Evolutionary conservation across 2,797 vertebrate genomes (phyloP).

Genomic region (Crax fasciolata): DNA sequence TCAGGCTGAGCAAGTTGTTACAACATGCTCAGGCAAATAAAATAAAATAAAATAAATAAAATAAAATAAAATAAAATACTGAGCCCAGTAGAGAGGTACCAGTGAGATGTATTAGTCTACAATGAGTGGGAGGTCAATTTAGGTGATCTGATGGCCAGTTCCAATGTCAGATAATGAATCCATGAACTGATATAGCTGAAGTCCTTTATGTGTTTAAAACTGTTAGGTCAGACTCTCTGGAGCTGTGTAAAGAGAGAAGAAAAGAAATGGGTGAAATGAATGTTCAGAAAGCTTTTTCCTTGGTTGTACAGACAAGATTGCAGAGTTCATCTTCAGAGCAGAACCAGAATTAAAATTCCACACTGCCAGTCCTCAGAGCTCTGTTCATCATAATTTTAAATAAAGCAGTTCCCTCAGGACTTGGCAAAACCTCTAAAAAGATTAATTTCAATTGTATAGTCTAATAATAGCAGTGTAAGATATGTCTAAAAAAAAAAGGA

Average conservation of each 20-base stretch:
- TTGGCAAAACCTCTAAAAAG: conserved; percentile 18
- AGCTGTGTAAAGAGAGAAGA: background rate
- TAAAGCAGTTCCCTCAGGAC: conserved; percentile 37
- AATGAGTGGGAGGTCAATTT: background rate
- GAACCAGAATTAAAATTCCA: conserved; percentile 34
- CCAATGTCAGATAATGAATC: background rate
- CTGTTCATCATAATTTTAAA: conserved; percentile 9
- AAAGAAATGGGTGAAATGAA: background rate
- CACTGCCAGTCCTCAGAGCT: background rate
- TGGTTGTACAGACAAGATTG: background rate
- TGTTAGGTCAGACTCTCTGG: background rate
- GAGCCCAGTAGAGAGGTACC: background rate
- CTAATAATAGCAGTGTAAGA: conserved; percentile 43
- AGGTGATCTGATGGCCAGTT: background rate
- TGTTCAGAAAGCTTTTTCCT: background rate
- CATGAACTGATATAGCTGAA: background rate
- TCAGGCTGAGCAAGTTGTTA: background rate
- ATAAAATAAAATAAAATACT: no score
- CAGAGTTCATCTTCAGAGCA: background rate
- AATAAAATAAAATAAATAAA: no score
- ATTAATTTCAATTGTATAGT: conserved; percentile 53
- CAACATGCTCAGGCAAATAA: background rate
- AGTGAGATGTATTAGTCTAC: background rate
- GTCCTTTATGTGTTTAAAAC: background rate
- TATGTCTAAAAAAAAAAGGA: background rate